phyloP scores from a whole-genome alignment of 1,140 invertebrate species.

The Delia radicum region DNA sequence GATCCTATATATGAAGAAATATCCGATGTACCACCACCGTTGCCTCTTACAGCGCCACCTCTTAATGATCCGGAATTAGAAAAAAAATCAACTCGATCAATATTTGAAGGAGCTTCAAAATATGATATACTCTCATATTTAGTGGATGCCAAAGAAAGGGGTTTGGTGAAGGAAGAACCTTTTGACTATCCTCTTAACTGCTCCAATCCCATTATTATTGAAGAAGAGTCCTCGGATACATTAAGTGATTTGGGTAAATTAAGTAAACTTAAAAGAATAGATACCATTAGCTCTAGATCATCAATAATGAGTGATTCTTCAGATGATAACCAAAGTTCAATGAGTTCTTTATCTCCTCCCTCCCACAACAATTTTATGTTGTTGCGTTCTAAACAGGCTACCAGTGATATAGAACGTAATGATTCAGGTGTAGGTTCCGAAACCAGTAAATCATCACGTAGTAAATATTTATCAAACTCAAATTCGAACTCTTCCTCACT shows the following conservation, averaged over 20 bases:
- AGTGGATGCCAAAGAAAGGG: slow-evolving; percentile 78
- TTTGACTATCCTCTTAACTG: slow-evolving; percentile 62
- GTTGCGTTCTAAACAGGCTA: slow-evolving; percentile 39
- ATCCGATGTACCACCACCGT: slow-evolving; percentile 72
- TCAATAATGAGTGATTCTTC: slow-evolving; percentile 67
- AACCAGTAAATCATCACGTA: slow-evolving; percentile 83
- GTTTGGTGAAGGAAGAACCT: slow-evolving; percentile 66
- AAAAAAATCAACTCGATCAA: slow-evolving; percentile 66
- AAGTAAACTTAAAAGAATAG: slow-evolving; percentile 26
- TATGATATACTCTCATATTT: slow-evolving; percentile 87
- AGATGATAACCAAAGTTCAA: slow-evolving; percentile 65
- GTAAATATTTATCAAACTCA: slow-evolving; percentile 64
- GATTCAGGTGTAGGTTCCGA: slow-evolving; percentile 93
- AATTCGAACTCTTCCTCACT: slow-evolving; percentile 42
- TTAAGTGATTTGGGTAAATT: slow-evolving; percentile 51
- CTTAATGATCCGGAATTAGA: slow-evolving; percentile 65
- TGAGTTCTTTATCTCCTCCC: slow-evolving; percentile 58
- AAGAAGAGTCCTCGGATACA: slow-evolving; percentile 61
- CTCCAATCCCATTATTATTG: slow-evolving; percentile 59
- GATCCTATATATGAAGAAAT: slow-evolving; percentile 91
- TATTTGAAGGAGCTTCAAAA: slow-evolving; percentile 82
- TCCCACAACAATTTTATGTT: slow-evolving; percentile 42
- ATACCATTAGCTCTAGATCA: slow-evolving; percentile 59
- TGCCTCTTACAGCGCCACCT: slow-evolving; percentile 73
- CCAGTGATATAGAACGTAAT: slow-evolving; percentile 78